Evolutionary conservation across 2,888 invertebrate genomes (phyloP).

Genomic region (Heliconius erato): DNA sequence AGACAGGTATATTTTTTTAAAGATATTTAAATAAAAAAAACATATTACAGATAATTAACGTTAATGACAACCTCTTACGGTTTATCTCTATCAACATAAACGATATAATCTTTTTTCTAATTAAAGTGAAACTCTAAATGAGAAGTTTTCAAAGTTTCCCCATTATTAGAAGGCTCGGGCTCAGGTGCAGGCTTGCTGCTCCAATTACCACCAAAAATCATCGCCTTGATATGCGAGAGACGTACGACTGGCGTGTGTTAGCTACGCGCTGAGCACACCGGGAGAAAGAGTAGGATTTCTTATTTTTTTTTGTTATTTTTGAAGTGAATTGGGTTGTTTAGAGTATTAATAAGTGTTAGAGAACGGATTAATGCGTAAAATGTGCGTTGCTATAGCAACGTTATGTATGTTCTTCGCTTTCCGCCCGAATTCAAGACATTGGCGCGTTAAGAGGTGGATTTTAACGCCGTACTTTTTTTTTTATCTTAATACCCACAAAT

Average conservation of each 20-base stretch:
- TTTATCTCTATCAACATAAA: background rate
- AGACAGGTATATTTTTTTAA: no score
- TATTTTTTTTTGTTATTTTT: background rate
- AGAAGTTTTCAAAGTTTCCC: constrained; percentile 25
- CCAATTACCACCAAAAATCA: constrained; percentile 42
- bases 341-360: background rate
- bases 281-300: background rate
- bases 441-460: background rate
- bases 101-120: constrained; percentile 9
- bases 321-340: background rate
- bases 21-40: no score
- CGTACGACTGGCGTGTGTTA: constrained; percentile 29
- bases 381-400: no score
- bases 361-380: no score
- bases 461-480: no score
- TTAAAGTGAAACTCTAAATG: constrained; percentile 26
- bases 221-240: constrained; percentile 39
- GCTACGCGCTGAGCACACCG: constrained; percentile 30
- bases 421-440: background rate
- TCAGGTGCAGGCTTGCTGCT: constrained; percentile 37
- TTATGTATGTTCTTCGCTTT: background rate
- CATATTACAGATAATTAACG: constrained; percentile 4
- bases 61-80: background rate
- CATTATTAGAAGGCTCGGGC: constrained; percentile 41
- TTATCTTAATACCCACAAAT: background rate